A percentile compares a stretch with the other conserved stretches of the same genome.
phyloP scores from a whole-genome alignment of 1,140 invertebrate genomes.

The Xylocopa sonorina region DNA sequence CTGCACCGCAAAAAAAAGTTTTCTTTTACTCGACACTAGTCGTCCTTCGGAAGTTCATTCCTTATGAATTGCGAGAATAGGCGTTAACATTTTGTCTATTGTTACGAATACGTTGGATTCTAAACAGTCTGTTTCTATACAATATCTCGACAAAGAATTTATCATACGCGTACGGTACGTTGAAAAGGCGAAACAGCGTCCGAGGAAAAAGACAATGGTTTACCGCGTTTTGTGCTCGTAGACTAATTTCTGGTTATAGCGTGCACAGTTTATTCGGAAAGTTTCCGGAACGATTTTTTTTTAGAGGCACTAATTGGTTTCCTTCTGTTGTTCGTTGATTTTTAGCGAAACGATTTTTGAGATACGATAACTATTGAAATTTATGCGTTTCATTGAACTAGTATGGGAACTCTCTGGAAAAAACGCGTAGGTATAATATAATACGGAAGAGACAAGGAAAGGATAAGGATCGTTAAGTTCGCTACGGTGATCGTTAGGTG shows the following conservation, averaged over 20 bases:
- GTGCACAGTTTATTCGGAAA: no score
- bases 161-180: not conserved
- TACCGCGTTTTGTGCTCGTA: not conserved
- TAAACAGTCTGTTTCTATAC: not conserved
- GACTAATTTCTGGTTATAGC: not conserved
- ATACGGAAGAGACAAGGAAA: conserved; percentile 40
- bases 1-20: not conserved
- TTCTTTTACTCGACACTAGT: not conserved
- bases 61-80: not conserved
- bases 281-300: no score
- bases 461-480: conserved; percentile 43
- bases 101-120: not conserved
- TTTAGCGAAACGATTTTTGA: no score
- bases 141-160: not conserved
- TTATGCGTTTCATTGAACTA: no score
- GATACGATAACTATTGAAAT: no score
- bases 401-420: no score
- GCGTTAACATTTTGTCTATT: not conserved
- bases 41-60: not conserved
- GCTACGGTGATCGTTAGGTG: conserved; percentile 27
- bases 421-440: no score
- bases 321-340: no score
- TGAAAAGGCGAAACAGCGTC: not conserved
- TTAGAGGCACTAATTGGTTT: no score
- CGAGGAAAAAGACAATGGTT: not conserved